Evolutionary conservation across 2,797 vertebrate genomes (phyloP).

Genomic region (Melopsittacus undulatus): DNA sequence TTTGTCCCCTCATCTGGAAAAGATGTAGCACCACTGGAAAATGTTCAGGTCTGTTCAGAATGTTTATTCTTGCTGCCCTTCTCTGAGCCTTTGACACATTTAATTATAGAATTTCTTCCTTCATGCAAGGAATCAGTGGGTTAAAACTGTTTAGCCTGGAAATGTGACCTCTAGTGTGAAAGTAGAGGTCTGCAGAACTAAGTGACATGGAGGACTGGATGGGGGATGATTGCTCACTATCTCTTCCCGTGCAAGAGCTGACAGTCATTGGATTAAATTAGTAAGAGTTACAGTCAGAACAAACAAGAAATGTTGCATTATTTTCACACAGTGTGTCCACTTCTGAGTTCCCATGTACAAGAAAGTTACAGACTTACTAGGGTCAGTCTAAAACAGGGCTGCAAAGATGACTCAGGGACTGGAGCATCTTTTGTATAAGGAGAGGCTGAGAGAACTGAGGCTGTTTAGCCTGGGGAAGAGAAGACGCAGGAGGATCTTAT

Average conservation of each 20-base stretch:
- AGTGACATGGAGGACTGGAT: neutral
- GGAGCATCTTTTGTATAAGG: neutral
- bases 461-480: neutral
- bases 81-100: neutral
- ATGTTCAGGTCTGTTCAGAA: neutral
- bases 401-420: neutral
- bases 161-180: neutral
- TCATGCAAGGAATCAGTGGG: neutral
- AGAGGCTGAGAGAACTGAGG: neutral
- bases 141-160: neutral
- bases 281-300: neutral
- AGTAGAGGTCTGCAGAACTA: neutral
- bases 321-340: neutral
- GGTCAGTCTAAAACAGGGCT: accelerated
- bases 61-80: neutral
- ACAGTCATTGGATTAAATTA: neutral
- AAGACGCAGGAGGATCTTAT: neutral
- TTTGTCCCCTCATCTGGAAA: neutral
- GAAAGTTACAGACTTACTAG: neutral
- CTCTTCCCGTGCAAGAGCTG: neutral
- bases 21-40: neutral
- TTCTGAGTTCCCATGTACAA: neutral
- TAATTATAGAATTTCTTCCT: neutral
- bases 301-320: neutral
- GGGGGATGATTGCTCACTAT: neutral